Evolutionary conservation across 2,113 vertebrate species (phyloP), one percentile per base, ranked within the genome.

Genomic region (Pygoscelis adeliae): DNA sequence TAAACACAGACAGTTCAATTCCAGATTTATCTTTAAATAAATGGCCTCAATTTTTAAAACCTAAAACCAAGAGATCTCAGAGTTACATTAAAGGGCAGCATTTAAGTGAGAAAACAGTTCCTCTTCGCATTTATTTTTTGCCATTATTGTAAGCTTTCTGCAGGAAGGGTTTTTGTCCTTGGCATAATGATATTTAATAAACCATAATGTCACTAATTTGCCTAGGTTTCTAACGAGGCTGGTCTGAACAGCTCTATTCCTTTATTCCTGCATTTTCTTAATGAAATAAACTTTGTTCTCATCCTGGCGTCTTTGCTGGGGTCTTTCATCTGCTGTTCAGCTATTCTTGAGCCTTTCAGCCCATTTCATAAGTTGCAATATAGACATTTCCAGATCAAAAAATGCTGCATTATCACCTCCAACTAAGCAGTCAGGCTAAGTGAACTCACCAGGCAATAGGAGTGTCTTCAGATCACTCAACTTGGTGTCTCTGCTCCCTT

Each of bases 141-240:
- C 13, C 14, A 22, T 49, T 62, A 50, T 27, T 46, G 15, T 25
- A 15, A 89, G 32, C 55, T n/a, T 81, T 66, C 79, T 63, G 53
- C 9, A 7, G 42, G 29, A 77, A 83, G 11, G 7, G 5, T 0
- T 81, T 84, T 95, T 87, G 55, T 90, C 71, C 84, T 86, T 52
- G 25, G 46, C 62, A 42, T 83, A 82, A 97, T 91, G 63, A 53
- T 49, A 79, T 67, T 91, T 94, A 94, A 96, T 85, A 95, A 94
- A 62, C 40, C 46, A 44, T 92, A 95, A 97, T 74, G 82, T 61
- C 95, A 55, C 52, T 76, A 78, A 93, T 96, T 96, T 94, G 23
- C 49, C 21, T 12, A 3, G 59, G 30, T 59, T 94, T 80, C 80
- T 91, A 86, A 73, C 9, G 6, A 90, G 74, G 38, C 46, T 58